Evolutionary conservation across 2,888 invertebrate species (phyloP), one percentile per base, ranked within the genome.

Genomic region (Steinernema hermaphroditum): DNA sequence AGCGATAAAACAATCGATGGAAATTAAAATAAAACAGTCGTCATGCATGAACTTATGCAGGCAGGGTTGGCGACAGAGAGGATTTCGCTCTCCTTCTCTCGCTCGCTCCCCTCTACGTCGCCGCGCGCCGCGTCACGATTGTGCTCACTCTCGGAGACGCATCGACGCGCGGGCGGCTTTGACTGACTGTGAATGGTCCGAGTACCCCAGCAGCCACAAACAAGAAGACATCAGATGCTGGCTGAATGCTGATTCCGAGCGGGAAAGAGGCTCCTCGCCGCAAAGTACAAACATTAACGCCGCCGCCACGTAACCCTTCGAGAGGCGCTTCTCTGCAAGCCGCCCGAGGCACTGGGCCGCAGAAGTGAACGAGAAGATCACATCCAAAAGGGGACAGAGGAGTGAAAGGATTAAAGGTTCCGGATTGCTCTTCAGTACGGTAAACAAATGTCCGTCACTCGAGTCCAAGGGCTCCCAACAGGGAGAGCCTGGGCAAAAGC

Each of bases 11-110:
- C 54, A 24, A 54, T 54, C 54, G 27, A 54, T 54, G 16, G 27
- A 27, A 54, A 54, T 54, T 54, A 54, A 54, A 54, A 54, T 54
- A 54, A 27, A 54, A 27, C 22, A 54, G 54, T 54, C 54, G 54
- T 22, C 19, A 27, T 54, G 54, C 54, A 27, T 27, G 54, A 54
- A 46, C 46, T 46, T 46, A 46, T 46, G 54, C 27, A 24, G 54
- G 16, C 43, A 41, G 43, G 43, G 43, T 12, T 41, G 43, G 22
- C 27, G 54, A 27, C 22, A 22, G 22, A 22, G 22, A 22, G 54
- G 54, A 54, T 54, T 54, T 54, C 54, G 9, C 54, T 46, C 54
- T 54, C 27, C 27, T 54, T 54, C 54, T 54, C 54, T 54, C 22
- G 16, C 46, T 6, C 46, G 6, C 46, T 16, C n/a, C n/a, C 46